Evolutionary conservation across 2,888 invertebrate genomes (phyloP), one percentile per base, ranked within the genome.

Genomic region (Phymatocera aterrima): DNA sequence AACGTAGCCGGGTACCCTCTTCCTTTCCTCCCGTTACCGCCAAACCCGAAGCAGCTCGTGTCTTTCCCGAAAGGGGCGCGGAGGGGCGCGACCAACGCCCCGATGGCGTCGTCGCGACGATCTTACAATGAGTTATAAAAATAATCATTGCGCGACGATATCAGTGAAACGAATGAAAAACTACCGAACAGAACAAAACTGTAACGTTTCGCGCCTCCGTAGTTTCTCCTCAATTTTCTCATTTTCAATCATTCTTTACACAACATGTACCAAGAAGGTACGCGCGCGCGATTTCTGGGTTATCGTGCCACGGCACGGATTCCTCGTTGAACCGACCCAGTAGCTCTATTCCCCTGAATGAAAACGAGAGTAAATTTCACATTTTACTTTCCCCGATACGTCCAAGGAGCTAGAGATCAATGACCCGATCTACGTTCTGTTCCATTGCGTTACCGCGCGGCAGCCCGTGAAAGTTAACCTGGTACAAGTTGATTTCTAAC

Each of bases 321-420:
- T 28, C 6, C 40, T 72, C 51, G 51, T 18, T 18, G 31, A n/a
- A 51, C 34, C 34, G n/a, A 28, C 57, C 57, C 3, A 21, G 15
- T 28, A 10, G 6, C 68, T 24, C 21, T 24, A 57, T 1, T 24
- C 24, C 37, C 37, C 31, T 31, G 24, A 12, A 8, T 72, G 72
- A 72, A 72, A 72, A 31, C 34, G 31, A 72, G 72, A 72, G 72
- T 72, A 8, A 68, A 68, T 64, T 64, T 64, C 68, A 68, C 40
- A 68, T 68, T 68, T 68, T 46, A 65, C 65, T 21, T 31, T 15
- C 4, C 15, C 24, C 31, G 60, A 60, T 12, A 28, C 46, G 46
- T 15, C 3, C 28, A 24, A 18, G 31, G 12, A 15, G 15, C 31
- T 3, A 48, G 72, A 72, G 72, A 72, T 48, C 72, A 72, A 72